Conservation (phyloP, 2,113 vertebrate genomes). For the Odobenus rosmarus region DNA sequence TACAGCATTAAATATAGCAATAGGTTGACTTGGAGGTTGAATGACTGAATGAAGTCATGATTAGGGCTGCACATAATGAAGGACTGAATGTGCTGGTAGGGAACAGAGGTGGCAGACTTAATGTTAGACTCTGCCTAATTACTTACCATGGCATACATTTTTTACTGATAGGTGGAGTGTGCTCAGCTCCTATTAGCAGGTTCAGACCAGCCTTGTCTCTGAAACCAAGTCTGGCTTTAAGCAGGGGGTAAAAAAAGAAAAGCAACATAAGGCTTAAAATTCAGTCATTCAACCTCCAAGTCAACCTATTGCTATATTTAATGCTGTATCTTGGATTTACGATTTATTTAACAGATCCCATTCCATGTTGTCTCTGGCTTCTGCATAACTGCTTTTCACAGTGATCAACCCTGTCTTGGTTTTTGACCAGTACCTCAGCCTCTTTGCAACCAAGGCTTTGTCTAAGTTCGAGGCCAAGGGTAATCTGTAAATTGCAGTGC, state of each 20-base stretch:
- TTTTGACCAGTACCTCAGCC: neutral
- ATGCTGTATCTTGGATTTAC: neutral
- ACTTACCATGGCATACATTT: neutral
- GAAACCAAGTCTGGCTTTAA: neutral
- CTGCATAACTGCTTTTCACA: neutral
- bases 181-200: neutral
- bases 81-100: neutral
- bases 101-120: neutral
- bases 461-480: neutral
- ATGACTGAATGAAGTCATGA: neutral
- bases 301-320: neutral
- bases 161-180: neutral
- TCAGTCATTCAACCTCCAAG: neutral
- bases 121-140: neutral
- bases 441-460: neutral
- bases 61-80: neutral
- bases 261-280: neutral
- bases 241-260: neutral
- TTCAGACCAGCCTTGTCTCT: neutral
- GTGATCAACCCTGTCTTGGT: neutral
- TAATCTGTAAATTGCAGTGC: rapidly evolving
- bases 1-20: neutral
- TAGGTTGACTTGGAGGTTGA: neutral
- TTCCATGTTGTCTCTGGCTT: neutral
- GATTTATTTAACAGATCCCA: neutral